Evolutionary conservation across 2,113 vertebrate genomes (phyloP).

Genomic region (Hemicordylus capensis): DNA sequence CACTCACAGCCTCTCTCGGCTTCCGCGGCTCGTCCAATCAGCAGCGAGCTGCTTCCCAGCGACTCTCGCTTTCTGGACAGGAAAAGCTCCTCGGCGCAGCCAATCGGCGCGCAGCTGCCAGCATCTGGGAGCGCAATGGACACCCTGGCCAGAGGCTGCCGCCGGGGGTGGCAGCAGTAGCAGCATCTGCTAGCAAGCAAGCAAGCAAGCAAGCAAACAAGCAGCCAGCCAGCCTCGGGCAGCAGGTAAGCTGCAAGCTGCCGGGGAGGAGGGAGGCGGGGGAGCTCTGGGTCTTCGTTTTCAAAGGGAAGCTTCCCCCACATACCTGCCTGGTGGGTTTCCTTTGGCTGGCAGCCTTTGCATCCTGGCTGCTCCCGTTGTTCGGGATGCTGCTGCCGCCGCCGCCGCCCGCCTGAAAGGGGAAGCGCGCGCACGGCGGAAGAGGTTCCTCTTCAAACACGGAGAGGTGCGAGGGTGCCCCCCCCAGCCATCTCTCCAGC

Average conservation of each 20-base stretch:
- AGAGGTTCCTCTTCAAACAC: too few relatives aligned
- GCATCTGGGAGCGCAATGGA: neutral
- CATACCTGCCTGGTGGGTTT: too few relatives aligned
- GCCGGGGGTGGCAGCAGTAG: neutral
- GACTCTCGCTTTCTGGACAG: neutral
- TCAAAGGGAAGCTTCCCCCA: too few relatives aligned
- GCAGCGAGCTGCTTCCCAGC: slow-evolving; percentile 2
- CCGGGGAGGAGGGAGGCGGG: neutral
- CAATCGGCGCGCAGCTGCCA: slow-evolving; percentile 17
- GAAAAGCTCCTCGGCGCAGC: neutral
- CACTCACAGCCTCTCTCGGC: neutral
- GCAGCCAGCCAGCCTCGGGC: too few relatives aligned
- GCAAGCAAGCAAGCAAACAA: too few relatives aligned
- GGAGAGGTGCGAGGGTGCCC: too few relatives aligned
- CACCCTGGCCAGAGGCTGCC: neutral
- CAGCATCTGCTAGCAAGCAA: too few relatives aligned
- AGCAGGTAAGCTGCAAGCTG: neutral
- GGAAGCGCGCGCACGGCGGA: too few relatives aligned
- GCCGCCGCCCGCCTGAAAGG: too few relatives aligned
- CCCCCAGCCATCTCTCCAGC: neutral
- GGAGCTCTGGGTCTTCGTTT: too few relatives aligned
- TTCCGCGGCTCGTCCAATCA: slow-evolving; percentile 45
- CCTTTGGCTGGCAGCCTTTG: too few relatives aligned
- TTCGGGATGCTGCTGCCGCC: too few relatives aligned
- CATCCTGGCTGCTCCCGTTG: neutral